These are phyloP conservation scores for Gonioctena quinquepunctata DNA, from an alignment of 1,140 invertebrate species.

Conservation along the genomic window DNA sequence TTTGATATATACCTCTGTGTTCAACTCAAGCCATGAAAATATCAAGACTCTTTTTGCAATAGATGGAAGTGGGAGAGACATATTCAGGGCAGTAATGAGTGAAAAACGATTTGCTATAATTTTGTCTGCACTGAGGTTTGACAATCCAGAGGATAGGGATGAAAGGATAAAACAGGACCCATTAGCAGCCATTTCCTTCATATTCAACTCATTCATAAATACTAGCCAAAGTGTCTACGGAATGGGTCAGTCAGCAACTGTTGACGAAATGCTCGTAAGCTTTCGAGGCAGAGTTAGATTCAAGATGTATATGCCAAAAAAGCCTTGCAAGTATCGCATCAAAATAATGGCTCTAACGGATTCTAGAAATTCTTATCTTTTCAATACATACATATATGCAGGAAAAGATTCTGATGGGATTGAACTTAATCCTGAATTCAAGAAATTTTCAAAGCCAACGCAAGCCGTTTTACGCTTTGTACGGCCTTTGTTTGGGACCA, in stretches of 20 bases:
- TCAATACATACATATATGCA: slow-evolving; percentile 13
- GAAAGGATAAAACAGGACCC: background rate
- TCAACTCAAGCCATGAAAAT: background rate
- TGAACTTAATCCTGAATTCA: background rate
- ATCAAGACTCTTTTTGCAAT: background rate
- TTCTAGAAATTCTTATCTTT: slow-evolving; percentile 13
- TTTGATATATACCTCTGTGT: background rate
- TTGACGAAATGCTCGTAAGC: slow-evolving; percentile 3
- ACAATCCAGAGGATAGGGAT: background rate
- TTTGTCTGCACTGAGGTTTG: background rate
- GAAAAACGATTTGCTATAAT: background rate
- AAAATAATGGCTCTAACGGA: slow-evolving; percentile 17
- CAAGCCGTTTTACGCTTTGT: slow-evolving; percentile 42
- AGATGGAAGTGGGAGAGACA: background rate
- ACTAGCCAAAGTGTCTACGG: slow-evolving; percentile 22
- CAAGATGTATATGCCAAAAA: slow-evolving; percentile 21
- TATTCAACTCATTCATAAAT: slow-evolving; percentile 22
- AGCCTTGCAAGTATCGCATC: slow-evolving; percentile 16
- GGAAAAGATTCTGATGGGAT: slow-evolving; percentile 14
- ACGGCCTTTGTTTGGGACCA: slow-evolving; percentile 39
- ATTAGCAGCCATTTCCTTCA: slow-evolving; percentile 17
- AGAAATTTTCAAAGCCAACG: slow-evolving; percentile 24
- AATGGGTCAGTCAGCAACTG: background rate
- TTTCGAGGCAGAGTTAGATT: slow-evolving; percentile 17
- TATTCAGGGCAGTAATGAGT: background rate